Percentiles rank a stretch among this genome's conserved stretches.
Evolutionary conservation across 1,140 invertebrate genomes (phyloP).

Genomic region (Listronotus bonariensis): DNA sequence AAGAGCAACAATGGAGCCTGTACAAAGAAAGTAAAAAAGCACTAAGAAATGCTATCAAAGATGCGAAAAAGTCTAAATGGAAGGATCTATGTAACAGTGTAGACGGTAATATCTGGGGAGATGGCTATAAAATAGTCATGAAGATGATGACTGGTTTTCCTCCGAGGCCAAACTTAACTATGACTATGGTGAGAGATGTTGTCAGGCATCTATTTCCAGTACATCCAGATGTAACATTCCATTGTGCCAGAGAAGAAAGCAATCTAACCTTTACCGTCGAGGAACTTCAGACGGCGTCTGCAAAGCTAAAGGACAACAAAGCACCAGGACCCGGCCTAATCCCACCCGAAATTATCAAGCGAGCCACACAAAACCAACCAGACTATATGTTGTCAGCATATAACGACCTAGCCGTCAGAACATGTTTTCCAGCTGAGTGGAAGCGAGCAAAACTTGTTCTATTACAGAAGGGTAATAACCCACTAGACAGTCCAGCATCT

Average conservation of each 20-base stretch:
- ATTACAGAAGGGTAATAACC: not conserved
- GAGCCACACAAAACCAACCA: not conserved
- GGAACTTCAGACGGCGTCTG: not conserved
- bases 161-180: constrained; percentile 5
- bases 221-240: constrained; percentile 2
- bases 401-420: not conserved
- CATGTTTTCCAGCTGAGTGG: constrained; percentile 11
- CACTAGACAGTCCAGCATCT: constrained; percentile 1
- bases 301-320: constrained; percentile 10
- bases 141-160: constrained; percentile 19
- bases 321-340: constrained; percentile 3
- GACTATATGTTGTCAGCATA: not conserved
- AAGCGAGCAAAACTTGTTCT: constrained; percentile 9
- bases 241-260: not conserved
- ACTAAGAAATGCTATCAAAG: constrained; percentile 30
- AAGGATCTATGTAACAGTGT: constrained; percentile 30
- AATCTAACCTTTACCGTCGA: constrained; percentile 1
- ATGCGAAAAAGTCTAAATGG: constrained; percentile 31
- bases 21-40: constrained; percentile 18
- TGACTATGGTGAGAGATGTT: constrained; percentile 1
- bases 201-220: constrained; percentile 20
- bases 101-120: constrained; percentile 41
- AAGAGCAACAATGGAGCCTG: not conserved
- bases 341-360: constrained; percentile 6
- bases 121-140: constrained; percentile 42